Base-by-base conservation (phyloP, 2,888 invertebrate genomes). In the Microchrysa polita region DNA sequence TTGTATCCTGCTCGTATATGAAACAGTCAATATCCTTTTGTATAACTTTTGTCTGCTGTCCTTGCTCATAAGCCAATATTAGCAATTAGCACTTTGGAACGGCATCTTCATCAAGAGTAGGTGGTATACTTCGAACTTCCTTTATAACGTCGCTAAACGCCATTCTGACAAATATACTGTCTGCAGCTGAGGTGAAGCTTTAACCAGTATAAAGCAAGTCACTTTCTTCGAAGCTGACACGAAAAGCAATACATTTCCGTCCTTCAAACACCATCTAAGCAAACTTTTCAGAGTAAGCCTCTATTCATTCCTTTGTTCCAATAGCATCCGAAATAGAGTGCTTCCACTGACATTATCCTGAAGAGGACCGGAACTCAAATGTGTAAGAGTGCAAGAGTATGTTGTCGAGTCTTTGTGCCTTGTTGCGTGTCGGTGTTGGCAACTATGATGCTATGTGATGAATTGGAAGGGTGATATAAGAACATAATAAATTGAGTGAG, bases 161-260 rank as follows among this genome's bases (percentile, higher is more conserved):
- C 27, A 7, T 34, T 5, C 7, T 34, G 27, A 34, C 27, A 34
- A 34, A 34, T 7, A 34, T 34, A 34, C 27, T 34, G 7, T 34
- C 27, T 34, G 7, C n/a, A n/a, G n/a, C n/a, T 34, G 27, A 7
- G 27, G 27, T 34, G 27, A 34, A 34, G 27, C 27, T 34, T 2
- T 34, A 34, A 34, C n/a, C n/a, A 34, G 27, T 48, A 48, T 40
- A 27, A 67, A 67, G 27, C 34, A 27, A 18, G 27, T 53, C 67
- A 67, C 27, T 53, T 53, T 27, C 53, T 67, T 44, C 10, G 53
- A n/a, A 23, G 59, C 34, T 67, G 67, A 67, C 53, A 67, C 40
- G 23, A 20, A 67, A 53, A 52, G 67, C 67, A 67, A 67, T 53
- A 53, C 53, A 67, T 67, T 67, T 67, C 53, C 67, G 67, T 23